A percentile compares a stretch with the other conserved stretches of the same genome.
Conservation (phyloP, 2,797 vertebrate genomes). For the Mallotus villosus region DNA sequence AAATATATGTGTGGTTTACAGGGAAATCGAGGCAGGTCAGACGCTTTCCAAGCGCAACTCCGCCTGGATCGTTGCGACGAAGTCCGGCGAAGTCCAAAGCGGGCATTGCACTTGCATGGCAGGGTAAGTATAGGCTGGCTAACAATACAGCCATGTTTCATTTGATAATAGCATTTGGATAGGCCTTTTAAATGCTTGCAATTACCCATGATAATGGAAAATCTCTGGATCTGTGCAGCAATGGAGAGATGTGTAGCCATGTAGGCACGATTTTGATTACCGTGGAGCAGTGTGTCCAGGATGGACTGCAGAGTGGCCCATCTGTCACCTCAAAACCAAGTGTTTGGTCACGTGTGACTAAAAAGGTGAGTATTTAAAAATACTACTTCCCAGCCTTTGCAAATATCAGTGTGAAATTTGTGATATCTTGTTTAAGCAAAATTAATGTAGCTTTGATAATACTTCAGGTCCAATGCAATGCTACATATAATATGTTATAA, state of each 20-base stretch:
- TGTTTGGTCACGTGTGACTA: no score
- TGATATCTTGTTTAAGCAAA: no score
- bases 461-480: no score
- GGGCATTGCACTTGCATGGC: background rate
- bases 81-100: background rate
- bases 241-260: slow-evolving; percentile 14
- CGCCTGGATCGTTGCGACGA: background rate
- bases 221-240: background rate
- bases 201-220: no score
- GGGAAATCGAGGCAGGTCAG: background rate
- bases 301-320: slow-evolving; percentile 13
- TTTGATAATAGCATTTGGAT: no score
- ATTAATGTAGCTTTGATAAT: no score
- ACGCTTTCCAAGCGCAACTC: background rate
- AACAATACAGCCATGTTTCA: no score
- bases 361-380: no score
- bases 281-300: slow-evolving; percentile 17
- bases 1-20: background rate
- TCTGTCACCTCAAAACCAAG: slow-evolving; percentile 4
- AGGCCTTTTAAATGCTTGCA: no score
- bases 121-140: background rate
- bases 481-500: no score
- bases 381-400: no score
- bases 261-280: slow-evolving; percentile 14
- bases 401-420: no score